phyloP scores from a whole-genome alignment of 1,140 invertebrate genomes.

The Papilio helenus region DNA sequence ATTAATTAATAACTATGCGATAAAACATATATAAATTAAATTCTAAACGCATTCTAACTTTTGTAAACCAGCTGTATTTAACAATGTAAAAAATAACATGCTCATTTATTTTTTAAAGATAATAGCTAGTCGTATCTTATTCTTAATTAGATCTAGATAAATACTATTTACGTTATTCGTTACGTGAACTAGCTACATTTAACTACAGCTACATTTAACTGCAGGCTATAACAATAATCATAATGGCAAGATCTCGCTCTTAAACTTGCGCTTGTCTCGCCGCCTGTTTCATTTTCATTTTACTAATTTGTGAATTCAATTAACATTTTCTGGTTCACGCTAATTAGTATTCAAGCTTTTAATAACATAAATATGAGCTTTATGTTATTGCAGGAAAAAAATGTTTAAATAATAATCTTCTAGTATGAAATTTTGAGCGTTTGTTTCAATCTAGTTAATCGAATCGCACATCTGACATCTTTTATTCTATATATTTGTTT shows the following conservation, averaged over 20 bases:
- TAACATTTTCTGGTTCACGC: not conserved
- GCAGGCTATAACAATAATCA: slow-evolving; percentile 33
- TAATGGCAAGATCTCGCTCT: slow-evolving; percentile 26
- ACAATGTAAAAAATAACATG: not conserved
- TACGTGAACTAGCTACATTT: slow-evolving; percentile 32
- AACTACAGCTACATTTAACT: slow-evolving; percentile 30
- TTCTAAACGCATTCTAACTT: not conserved
- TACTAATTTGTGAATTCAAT: slow-evolving; percentile 18
- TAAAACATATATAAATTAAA: no score
- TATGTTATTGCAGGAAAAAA: not conserved
- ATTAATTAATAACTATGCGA: not conserved
- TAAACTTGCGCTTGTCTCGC: slow-evolving; percentile 10
- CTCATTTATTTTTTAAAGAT: not conserved
- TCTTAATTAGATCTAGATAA: slow-evolving; percentile 33
- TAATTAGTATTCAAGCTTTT: not conserved
- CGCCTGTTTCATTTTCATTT: not conserved
- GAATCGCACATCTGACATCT: no score
- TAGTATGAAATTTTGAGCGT: no score
- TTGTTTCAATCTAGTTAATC: no score
- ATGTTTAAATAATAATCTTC: not conserved
- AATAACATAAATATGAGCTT: not conserved
- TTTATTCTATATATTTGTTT: not conserved
- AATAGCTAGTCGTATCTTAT: slow-evolving; percentile 19
- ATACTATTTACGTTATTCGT: slow-evolving; percentile 32
- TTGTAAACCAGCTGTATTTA: not conserved